These are phyloP conservation scores for Drosophila punjabiensis DNA, from an alignment of 1,140 invertebrate genomes.

Conservation along the genomic window DNA sequence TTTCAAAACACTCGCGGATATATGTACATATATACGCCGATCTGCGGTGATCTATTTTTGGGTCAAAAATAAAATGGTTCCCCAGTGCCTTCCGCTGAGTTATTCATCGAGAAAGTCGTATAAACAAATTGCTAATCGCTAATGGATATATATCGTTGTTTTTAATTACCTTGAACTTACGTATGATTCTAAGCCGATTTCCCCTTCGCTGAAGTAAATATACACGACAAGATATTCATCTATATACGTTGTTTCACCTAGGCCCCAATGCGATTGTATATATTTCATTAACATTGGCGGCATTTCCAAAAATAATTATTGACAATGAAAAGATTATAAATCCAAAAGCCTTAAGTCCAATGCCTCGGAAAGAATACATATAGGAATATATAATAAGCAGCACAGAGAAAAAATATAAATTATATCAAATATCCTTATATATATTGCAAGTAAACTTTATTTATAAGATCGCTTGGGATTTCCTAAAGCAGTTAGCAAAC, in stretches of 20 bases:
- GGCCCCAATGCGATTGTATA: background rate
- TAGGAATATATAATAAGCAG: slow-evolving; percentile 30
- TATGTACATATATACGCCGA: background rate
- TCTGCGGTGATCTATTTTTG: slow-evolving; percentile 29
- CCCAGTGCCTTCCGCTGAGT: slow-evolving; percentile 9
- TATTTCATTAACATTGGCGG: slow-evolving; percentile 43
- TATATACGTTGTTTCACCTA: background rate
- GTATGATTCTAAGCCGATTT: background rate
- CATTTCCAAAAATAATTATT: slow-evolving; percentile 72
- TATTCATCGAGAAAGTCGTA: slow-evolving; percentile 15
- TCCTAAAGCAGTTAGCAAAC: slow-evolving; percentile 5
- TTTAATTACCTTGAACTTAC: slow-evolving; percentile 25
- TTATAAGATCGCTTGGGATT: slow-evolving; percentile 34
- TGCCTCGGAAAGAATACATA: slow-evolving; percentile 42
- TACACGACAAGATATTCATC: background rate
- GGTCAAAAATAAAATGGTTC: slow-evolving; percentile 16
- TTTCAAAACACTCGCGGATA: background rate
- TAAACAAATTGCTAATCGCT: slow-evolving; percentile 26
- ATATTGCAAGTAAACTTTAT: slow-evolving; percentile 32
- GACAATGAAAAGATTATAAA: slow-evolving; percentile 68
- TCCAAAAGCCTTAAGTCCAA: slow-evolving; percentile 39
- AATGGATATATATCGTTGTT: slow-evolving; percentile 6
- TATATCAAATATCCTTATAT: slow-evolving; percentile 3
- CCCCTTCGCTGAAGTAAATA: slow-evolving; percentile 41
- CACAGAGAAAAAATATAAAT: slow-evolving; percentile 30